Conservation (phyloP, 2,888 invertebrate species). For the Flexamia atlantica region DNA sequence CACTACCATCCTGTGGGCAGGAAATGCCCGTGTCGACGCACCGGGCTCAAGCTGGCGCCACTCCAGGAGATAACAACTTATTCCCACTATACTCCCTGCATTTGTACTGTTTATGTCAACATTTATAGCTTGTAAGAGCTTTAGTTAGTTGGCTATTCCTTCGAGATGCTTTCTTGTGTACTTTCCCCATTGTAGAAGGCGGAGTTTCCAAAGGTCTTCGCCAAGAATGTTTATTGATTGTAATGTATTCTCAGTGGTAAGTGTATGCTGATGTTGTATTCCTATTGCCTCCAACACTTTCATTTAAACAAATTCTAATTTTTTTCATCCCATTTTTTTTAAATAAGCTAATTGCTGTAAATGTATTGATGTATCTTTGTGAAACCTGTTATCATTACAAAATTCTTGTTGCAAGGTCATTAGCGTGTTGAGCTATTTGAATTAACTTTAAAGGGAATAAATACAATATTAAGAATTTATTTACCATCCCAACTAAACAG, state of each 20-base stretch:
- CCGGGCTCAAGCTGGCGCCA: not conserved
- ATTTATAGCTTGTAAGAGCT: constrained; percentile 46
- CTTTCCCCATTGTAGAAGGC: constrained; percentile 22
- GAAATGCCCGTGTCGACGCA: not conserved
- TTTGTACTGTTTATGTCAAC: constrained; percentile 52
- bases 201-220: not conserved
- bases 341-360: no score
- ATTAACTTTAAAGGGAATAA: no score
- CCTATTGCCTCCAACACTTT: no score
- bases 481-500: no score
- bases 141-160: constrained; percentile 29
- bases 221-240: not conserved
- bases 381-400: no score
- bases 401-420: no score
- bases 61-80: constrained; percentile 3
- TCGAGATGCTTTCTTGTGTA: constrained; percentile 8
- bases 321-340: no score
- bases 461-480: no score
- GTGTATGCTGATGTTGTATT: not conserved
- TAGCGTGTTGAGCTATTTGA: no score
- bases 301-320: no score
- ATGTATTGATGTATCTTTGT: no score
- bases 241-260: not conserved
- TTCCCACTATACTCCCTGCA: constrained; percentile 18
- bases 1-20: not conserved